Percentiles rank a stretch among this genome's conserved stretches.
Evolutionary conservation across 2,113 vertebrate species (phyloP).

Genomic region (Boulengeromyrus knoepffleri): DNA sequence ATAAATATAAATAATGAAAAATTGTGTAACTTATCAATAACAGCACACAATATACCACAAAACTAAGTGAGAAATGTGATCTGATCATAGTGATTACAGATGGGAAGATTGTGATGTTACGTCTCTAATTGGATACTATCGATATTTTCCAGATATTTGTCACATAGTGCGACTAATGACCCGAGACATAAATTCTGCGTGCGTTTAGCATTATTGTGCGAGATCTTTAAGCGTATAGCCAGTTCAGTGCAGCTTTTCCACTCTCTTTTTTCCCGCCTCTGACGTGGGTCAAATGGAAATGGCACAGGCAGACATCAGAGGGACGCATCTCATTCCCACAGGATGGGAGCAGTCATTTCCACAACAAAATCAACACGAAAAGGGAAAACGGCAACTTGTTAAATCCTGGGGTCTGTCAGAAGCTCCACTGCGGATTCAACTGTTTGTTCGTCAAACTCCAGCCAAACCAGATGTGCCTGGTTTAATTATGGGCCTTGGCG

Average conservation of each 20-base stretch:
- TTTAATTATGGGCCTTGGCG: neutral
- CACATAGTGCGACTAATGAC: neutral
- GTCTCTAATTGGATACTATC: neutral
- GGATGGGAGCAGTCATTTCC: neutral
- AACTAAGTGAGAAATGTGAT: neutral
- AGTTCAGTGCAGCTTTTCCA: neutral
- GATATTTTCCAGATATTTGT: neutral
- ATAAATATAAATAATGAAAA: neutral
- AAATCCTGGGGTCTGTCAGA: neutral
- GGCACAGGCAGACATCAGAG: neutral
- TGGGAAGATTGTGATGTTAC: neutral
- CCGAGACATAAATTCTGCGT: neutral
- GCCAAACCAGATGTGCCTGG: conserved; percentile 12
- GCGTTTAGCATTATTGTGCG: neutral
- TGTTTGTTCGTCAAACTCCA: neutral
- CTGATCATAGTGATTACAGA: neutral
- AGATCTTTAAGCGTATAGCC: neutral
- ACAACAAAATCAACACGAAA: neutral
- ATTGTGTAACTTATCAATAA: neutral
- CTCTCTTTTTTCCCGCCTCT: neutral
- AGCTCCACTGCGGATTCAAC: conserved; percentile 3
- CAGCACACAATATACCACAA: neutral
- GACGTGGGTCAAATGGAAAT: neutral
- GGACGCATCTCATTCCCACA: neutral
- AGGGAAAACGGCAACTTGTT: neutral